Evolutionary conservation across 2,888 invertebrate species (phyloP), one percentile per base, ranked within the genome.

Genomic region (Cosmorhoe ocellata): DNA sequence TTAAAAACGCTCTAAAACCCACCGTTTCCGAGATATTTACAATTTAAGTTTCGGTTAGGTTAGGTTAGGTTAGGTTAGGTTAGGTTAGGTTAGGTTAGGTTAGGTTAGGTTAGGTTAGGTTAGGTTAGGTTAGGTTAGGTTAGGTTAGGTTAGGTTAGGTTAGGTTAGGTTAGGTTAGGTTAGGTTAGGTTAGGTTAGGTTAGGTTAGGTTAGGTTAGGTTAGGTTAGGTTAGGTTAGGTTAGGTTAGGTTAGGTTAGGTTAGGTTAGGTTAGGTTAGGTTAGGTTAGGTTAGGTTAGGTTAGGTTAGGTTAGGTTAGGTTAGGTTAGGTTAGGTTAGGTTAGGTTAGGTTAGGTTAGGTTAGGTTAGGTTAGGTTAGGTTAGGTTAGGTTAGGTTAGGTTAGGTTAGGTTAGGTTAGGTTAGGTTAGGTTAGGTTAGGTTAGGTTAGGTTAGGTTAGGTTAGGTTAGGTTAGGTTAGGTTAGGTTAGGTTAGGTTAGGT

Each of bases 91-190:
- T 51, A 51, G 51, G 51, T 51, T 51, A 51, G 51, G 51, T 46
- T 52, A 52, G 51, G 51, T 52, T 52, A 52, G 51, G 51, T 52
- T 52, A 52, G 51, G 51, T 52, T 52, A 52, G 51, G 51, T 51
- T 53, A 48, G 47, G 47, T 53, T 48, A 48, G 47, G 47, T 53
- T 53, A 48, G 47, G 47, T 53, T 53, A 53, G 53, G 48, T 53
- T 48, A 48, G 48, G 48, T 48, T 53, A 48, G 48, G 48, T 52
- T 52, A 52, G 51, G 51, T 51, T 51, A 51, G 51, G 51, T 51
- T 51, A 51, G 51, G 51, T 52, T 52, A 52, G 51, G 51, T 51
- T 51, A 51, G 51, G 51, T 51, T 51, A 51, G 51, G 51, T 44
- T 51, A 51, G 51, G 51, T 44, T 51, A 45, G 46, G 52, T 40